Conservation (phyloP, 2,888 invertebrate species). For the Parasteatoda lunata region DNA sequence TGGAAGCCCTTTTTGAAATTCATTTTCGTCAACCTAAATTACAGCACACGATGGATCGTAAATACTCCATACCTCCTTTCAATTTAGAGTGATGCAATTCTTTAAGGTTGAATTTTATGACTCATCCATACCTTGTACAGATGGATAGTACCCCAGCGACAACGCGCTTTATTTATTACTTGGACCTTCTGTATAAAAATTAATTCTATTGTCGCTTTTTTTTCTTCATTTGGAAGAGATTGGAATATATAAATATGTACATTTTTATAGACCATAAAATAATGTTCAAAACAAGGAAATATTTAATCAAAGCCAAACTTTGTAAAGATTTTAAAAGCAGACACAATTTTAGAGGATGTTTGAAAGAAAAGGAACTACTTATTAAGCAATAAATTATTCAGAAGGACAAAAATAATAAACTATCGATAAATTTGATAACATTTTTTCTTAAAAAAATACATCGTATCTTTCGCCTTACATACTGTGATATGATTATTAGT, state of each 20-base stretch:
- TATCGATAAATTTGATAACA: not conserved
- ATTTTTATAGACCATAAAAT: not conserved
- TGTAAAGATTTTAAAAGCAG: too few species aligned
- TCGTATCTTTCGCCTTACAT: too few species aligned
- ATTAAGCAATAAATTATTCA: not conserved
- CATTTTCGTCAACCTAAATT: conserved; percentile 34
- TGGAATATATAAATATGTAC: not conserved
- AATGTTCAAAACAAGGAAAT: too few species aligned
- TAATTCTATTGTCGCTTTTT: not conserved
- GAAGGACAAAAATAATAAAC: not conserved
- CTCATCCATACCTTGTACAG: not conserved
- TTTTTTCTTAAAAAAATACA: too few species aligned
- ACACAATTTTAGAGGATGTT: too few species aligned
- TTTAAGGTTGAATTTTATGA: not conserved
- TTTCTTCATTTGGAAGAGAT: not conserved
- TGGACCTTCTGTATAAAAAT: not conserved
- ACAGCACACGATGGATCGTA: conserved; percentile 21
- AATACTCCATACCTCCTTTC: conserved; percentile 12
- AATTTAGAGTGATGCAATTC: not conserved
- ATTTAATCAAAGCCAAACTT: too few species aligned
- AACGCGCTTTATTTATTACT: not conserved
- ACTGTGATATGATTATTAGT: too few species aligned
- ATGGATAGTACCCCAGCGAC: not conserved
- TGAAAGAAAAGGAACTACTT: not conserved
- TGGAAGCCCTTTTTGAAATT: conserved; percentile 31